A percentile compares a stretch with the other conserved stretches of the same genome.
Evolutionary conservation across 2,888 invertebrate species (phyloP).

Genomic region (Stenodera caucasica): DNA sequence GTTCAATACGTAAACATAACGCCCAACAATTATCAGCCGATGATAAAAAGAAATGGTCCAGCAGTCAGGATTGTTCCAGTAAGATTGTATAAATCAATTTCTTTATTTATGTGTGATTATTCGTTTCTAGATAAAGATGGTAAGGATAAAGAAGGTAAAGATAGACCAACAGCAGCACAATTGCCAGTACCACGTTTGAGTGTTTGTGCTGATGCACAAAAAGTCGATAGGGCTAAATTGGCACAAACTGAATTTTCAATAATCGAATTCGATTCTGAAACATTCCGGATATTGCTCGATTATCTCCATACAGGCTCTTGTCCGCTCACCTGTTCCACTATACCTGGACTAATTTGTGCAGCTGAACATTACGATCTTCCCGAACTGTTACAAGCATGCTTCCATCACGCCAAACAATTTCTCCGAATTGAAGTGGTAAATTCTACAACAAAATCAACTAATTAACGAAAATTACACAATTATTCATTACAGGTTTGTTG

Average conservation of each 20-base stretch:
- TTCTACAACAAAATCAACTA: constrained; percentile 15
- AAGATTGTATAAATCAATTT: constrained; percentile 50
- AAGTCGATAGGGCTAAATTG: constrained; percentile 87
- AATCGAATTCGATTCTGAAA: constrained; percentile 93
- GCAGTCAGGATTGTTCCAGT: constrained; percentile 88
- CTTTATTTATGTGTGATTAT: constrained; percentile 1
- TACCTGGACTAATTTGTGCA: constrained; percentile 90
- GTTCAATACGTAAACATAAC: constrained; percentile 82
- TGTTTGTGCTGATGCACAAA: constrained; percentile 92
- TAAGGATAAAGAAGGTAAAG: constrained; percentile 77
- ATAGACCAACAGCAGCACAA: constrained; percentile 71
- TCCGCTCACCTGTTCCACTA: constrained; percentile 87
- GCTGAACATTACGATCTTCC: constrained; percentile 94
- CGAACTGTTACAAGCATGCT: constrained; percentile 89
- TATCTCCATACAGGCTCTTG: constrained; percentile 93
- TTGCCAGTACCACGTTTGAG: constrained; percentile 85
- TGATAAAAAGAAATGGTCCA: constrained; percentile 90
- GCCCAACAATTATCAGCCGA: constrained; percentile 81
- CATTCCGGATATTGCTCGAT: constrained; percentile 86
- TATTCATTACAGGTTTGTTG: constrained; percentile 71
- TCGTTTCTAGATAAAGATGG: constrained; percentile 72
- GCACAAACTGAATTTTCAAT: constrained; percentile 95
- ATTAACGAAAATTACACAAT: not conserved
- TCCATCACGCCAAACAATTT: constrained; percentile 94
- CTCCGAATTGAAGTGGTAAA: constrained; percentile 86